These are phyloP conservation scores for Hemistola chrysoprasaria DNA, from an alignment of 2,888 invertebrate genomes.

Conservation along the genomic window DNA sequence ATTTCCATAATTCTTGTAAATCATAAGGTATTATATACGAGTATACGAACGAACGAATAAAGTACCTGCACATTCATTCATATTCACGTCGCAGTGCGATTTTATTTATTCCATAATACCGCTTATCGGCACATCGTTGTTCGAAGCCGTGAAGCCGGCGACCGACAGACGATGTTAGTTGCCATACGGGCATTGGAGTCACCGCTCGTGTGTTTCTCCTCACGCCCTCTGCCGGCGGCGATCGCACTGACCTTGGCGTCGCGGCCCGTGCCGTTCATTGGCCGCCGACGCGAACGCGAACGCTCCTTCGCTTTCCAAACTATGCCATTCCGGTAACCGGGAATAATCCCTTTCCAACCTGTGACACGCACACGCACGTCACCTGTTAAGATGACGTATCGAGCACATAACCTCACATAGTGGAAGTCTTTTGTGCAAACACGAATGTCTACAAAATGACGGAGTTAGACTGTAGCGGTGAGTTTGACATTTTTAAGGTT, in stretches of 20 bases:
- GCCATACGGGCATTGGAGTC: constrained; percentile 70
- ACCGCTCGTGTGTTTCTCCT: constrained; percentile 56
- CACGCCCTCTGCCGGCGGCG: constrained; percentile 56
- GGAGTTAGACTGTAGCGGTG: constrained; percentile 58
- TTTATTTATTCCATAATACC: constrained; percentile 75
- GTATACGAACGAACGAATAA: constrained; percentile 43
- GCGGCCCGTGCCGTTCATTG: constrained; percentile 72
- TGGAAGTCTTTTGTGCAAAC: constrained; percentile 52
- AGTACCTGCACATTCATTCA: constrained; percentile 62
- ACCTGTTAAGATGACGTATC: constrained; percentile 77
- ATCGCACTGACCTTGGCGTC: constrained; percentile 33
- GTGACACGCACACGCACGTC: constrained; percentile 51
- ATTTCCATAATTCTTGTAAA: not conserved
- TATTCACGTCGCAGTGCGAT: constrained; percentile 64
- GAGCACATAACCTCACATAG: constrained; percentile 62
- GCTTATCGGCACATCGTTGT: constrained; percentile 73
- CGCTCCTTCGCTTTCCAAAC: constrained; percentile 57
- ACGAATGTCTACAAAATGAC: constrained; percentile 59
- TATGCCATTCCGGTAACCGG: constrained; percentile 54
- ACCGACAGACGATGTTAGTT: constrained; percentile 58
- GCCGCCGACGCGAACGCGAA: constrained; percentile 67
- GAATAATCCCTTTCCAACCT: constrained; percentile 36
- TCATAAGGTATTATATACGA: constrained; percentile 16
- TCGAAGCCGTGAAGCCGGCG: constrained; percentile 34
- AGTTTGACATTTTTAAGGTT: constrained; percentile 49